phyloP scores from a whole-genome alignment of 2,888 invertebrate genomes.

The Tricholauxania praeusta region DNA sequence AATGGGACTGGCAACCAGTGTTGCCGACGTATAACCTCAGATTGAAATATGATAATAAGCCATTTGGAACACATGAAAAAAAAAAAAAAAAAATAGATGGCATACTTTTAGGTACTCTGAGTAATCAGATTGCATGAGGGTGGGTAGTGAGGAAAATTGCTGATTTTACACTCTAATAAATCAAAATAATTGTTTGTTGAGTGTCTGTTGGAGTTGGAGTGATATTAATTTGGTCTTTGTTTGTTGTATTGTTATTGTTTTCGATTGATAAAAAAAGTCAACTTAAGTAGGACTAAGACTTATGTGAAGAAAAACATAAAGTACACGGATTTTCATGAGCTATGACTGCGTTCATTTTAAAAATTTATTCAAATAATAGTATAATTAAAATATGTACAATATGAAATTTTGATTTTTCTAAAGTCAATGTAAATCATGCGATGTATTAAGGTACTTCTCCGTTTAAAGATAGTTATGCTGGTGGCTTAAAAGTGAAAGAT shows the following conservation, averaged over 20 bases:
- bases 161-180: slow-evolving; percentile 43
- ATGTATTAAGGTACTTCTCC: no score
- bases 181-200: slow-evolving; percentile 42
- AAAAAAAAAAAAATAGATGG: background rate
- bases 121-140: background rate
- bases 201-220: background rate
- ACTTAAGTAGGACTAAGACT: background rate
- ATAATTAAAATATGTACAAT: background rate
- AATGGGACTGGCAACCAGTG: no score
- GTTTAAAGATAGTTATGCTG: no score
- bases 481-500: no score
- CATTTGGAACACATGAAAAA: background rate
- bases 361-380: background rate
- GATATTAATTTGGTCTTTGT: no score
- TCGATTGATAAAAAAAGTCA: no score
- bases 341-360: background rate
- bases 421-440: no score
- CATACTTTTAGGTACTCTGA: background rate
- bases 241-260: no score
- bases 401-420: no score
- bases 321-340: background rate
- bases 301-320: no score
- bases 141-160: slow-evolving; percentile 21
- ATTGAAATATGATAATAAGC: slow-evolving; percentile 5
- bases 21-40: no score